These are phyloP conservation scores for Delia radicum DNA, from an alignment of 1,140 invertebrate genomes.

Conservation along the genomic window DNA sequence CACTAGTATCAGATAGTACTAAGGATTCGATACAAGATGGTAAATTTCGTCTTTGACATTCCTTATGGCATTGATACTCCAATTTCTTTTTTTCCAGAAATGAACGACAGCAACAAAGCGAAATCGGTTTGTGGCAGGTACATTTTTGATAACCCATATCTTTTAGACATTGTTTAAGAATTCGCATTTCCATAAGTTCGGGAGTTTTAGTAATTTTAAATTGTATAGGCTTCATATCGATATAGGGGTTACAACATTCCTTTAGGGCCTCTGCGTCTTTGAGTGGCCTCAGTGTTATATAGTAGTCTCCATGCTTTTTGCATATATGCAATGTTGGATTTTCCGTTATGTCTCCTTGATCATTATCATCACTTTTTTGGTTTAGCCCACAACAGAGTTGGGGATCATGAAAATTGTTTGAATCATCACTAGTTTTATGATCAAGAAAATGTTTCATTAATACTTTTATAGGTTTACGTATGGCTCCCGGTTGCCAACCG, in stretches of 20 bases:
- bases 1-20: slow-evolving; percentile 44
- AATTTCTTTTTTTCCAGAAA: slow-evolving; percentile 45
- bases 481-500: slow-evolving; percentile 48
- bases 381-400: slow-evolving; percentile 36
- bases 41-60: slow-evolving; percentile 36
- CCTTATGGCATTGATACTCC: slow-evolving; percentile 32
- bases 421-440: slow-evolving; percentile 43
- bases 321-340: slow-evolving; percentile 46
- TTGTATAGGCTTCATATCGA: slow-evolving; percentile 46
- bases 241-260: slow-evolving; percentile 42
- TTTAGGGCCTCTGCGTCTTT: slow-evolving; percentile 36
- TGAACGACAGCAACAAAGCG: slow-evolving; percentile 44
- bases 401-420: slow-evolving; percentile 34
- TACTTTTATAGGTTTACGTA: slow-evolving; percentile 45
- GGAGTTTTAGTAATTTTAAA: slow-evolving; percentile 47
- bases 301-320: slow-evolving; percentile 47
- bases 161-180: slow-evolving; percentile 45
- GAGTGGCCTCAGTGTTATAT: slow-evolving; percentile 45
- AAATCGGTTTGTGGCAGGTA: slow-evolving; percentile 42
- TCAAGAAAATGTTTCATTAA: slow-evolving; percentile 51
- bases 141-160: slow-evolving; percentile 47
- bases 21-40: slow-evolving; percentile 32
- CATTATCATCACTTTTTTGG: neutral
- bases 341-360: slow-evolving; percentile 25
- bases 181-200: slow-evolving; percentile 33